A percentile compares a stretch with the other conserved stretches of the same genome.
Evolutionary conservation across 2,113 vertebrate genomes (phyloP).

Genomic region (Oostethus manadensis): DNA sequence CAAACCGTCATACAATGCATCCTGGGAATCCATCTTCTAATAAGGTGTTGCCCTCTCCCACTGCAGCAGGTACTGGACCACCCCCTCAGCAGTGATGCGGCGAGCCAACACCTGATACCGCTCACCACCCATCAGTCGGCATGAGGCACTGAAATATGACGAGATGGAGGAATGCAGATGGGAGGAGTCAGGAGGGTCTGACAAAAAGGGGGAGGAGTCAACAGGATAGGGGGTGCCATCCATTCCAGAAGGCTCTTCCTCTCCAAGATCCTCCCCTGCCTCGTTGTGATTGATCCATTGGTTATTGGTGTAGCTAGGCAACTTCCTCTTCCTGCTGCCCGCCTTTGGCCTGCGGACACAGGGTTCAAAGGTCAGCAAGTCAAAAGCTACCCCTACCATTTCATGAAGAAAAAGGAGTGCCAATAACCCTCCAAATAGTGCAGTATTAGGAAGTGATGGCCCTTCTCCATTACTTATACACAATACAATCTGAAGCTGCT

Average conservation of each 20-base stretch:
- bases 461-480: no score
- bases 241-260: constrained; percentile 55
- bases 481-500: no score
- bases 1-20: no score
- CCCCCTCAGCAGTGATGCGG: constrained; percentile 84
- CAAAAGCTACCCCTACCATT: no score
- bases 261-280: constrained; percentile 34
- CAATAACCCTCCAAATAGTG: no score
- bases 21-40: constrained; percentile 54
- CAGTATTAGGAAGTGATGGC: no score
- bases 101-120: constrained; percentile 90
- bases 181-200: constrained; percentile 67
- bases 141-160: constrained; percentile 86
- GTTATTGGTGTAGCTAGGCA: constrained; percentile 74
- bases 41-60: constrained; percentile 94
- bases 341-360: constrained; percentile 71
- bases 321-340: constrained; percentile 90
- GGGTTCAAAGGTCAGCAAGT: constrained; percentile 8
- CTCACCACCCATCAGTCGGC: constrained; percentile 86
- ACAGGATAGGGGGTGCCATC: constrained; percentile 62
- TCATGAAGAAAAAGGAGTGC: no score
- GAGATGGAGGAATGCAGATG: constrained; percentile 93
- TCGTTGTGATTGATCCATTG: constrained; percentile 71
- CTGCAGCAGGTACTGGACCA: constrained; percentile 92
- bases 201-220: constrained; percentile 71